Conservation (phyloP, 2,888 invertebrate species). For the Chloroclystis v-ata region DNA sequence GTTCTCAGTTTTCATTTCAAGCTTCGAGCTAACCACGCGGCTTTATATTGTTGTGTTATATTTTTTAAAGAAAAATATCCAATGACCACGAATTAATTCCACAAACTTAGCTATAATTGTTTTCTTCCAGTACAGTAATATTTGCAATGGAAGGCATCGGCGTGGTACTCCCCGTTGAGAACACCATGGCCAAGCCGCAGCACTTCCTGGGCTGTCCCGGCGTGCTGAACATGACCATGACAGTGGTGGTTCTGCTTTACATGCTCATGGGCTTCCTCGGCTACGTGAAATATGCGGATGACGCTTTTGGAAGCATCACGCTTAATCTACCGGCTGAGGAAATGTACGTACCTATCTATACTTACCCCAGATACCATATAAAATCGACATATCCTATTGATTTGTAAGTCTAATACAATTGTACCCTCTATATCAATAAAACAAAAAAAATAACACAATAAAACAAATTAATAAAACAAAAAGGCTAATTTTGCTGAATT, state of each 20-base stretch:
- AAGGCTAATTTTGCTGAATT: no score
- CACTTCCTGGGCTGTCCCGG: slow-evolving; percentile 90
- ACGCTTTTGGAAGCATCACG: slow-evolving; percentile 86
- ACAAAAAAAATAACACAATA: no score
- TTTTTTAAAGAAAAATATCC: no score
- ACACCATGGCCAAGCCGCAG: slow-evolving; percentile 90
- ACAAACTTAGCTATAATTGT: background rate
- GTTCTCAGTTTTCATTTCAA: no score
- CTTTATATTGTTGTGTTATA: no score
- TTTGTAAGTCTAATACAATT: no score
- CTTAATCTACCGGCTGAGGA: slow-evolving; percentile 84
- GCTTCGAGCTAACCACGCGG: no score
- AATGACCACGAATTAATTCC: no score
- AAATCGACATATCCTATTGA: no score
- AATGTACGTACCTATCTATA: slow-evolving; percentile 72
- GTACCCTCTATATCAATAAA: no score
- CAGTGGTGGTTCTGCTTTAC: slow-evolving; percentile 87
- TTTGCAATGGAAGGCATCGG: slow-evolving; percentile 99
- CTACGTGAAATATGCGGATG: slow-evolving; percentile 88
- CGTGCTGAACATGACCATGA: slow-evolving; percentile 92
- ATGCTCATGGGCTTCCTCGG: slow-evolving; percentile 92
- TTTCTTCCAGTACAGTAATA: slow-evolving; percentile 88
- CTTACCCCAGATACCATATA: no score
- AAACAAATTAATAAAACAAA: no score
- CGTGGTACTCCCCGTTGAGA: slow-evolving; percentile 94